These are phyloP conservation scores for Temnothorax curvispinosus DNA, from an alignment of 1,140 invertebrate species.

Conservation along the genomic window DNA sequence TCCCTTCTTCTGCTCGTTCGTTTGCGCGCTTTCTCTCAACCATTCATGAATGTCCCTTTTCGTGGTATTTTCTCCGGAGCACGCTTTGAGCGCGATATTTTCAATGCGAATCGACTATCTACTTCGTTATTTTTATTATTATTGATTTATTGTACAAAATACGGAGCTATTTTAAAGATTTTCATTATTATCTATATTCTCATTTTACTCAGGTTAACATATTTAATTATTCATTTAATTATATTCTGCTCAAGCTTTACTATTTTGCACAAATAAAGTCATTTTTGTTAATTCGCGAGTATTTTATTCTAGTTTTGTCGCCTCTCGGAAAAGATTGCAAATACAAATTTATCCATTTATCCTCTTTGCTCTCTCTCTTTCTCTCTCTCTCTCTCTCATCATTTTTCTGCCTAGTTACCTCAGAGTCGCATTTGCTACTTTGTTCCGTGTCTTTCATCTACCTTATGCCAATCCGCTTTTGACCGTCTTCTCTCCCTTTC, in stretches of 20 bases:
- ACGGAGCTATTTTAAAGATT: background rate
- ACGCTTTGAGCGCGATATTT: background rate
- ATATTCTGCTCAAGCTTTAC: background rate
- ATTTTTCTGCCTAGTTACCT: background rate
- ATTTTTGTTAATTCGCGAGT: background rate
- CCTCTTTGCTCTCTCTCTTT: background rate
- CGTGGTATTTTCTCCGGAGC: constrained; percentile 13
- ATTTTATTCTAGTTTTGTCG: constrained; percentile 8
- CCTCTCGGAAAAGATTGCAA: background rate
- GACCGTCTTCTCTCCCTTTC: constrained; percentile 13
- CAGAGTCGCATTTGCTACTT: background rate
- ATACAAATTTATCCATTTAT: constrained; percentile 2
- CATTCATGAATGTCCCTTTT: background rate
- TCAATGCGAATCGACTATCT: background rate
- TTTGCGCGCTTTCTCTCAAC: constrained; percentile 10
- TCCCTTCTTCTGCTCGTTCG: constrained; percentile 17
- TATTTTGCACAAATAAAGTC: background rate
- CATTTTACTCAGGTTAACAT: background rate
- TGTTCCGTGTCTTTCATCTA: background rate
- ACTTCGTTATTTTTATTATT: background rate
- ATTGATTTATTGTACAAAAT: constrained; percentile 8
- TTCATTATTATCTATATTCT: background rate
- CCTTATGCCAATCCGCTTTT: background rate
- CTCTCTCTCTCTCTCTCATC: background rate
- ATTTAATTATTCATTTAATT: constrained; percentile 1